A percentile compares a stretch with the other conserved stretches of the same genome.
Conservation (phyloP, 2,113 vertebrate species). For the Phyllostomus discolor region DNA sequence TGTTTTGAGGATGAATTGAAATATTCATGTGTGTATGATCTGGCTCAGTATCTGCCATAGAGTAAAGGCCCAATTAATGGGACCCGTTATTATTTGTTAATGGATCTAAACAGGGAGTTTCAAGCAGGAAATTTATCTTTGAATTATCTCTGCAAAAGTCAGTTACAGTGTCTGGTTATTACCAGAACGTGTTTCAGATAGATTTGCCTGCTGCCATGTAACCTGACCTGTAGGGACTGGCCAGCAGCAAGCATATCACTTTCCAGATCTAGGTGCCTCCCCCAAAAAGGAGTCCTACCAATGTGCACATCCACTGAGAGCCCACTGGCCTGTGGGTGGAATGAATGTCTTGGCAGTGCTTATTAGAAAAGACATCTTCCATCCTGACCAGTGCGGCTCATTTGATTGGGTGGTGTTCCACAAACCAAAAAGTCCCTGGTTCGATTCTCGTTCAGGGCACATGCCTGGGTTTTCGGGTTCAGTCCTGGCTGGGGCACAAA, state of each 20-base stretch:
- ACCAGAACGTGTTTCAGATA: background rate
- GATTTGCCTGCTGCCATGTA: background rate
- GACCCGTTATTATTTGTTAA: background rate
- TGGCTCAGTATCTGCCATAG: background rate
- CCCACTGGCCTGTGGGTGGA: background rate
- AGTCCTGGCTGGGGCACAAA: too few relatives aligned
- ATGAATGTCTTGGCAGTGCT: background rate
- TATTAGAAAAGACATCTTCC: background rate
- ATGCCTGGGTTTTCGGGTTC: too few relatives aligned
- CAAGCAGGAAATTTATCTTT: background rate
- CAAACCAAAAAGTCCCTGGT: too few relatives aligned
- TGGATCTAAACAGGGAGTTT: background rate
- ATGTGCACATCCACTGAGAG: background rate
- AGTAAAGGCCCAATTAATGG: background rate
- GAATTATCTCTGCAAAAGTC: background rate
- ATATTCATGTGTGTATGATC: background rate
- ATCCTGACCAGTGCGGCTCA: background rate
- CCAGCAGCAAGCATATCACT: background rate
- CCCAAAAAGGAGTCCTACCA: background rate
- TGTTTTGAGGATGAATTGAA: background rate
- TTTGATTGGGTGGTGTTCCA: background rate
- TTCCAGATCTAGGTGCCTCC: background rate
- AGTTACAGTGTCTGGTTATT: background rate
- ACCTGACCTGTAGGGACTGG: background rate
- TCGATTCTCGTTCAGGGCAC: too few relatives aligned